A percentile compares a stretch with the other conserved stretches of the same genome.
Evolutionary conservation across 2,113 vertebrate genomes (phyloP).

Genomic region (Eudyptes chrysolophus): DNA sequence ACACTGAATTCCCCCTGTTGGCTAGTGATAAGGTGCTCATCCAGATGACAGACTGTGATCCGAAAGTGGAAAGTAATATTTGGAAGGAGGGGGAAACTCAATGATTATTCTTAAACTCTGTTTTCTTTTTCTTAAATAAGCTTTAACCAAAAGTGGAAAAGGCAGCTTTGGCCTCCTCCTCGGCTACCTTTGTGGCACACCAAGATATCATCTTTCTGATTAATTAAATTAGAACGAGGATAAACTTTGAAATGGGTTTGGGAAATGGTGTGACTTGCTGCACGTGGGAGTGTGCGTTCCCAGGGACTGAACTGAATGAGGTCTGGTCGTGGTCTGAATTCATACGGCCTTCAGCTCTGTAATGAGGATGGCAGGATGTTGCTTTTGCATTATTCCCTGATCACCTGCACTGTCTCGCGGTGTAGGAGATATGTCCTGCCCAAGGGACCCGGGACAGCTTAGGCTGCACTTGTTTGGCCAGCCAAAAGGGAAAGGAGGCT

Average conservation of each 20-base stretch:
- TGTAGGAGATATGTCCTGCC: not conserved
- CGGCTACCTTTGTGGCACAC: not conserved
- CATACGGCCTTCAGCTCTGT: not conserved
- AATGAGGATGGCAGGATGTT: not conserved
- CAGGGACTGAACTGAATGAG: not conserved
- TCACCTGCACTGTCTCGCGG: not conserved
- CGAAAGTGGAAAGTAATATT: constrained; percentile 69
- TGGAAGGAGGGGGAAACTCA: not conserved
- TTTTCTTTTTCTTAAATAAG: constrained; percentile 20
- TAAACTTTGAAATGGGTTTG: not conserved
- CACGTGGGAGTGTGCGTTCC: not conserved
- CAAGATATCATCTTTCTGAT: not conserved
- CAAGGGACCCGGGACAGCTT: not conserved
- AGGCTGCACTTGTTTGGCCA: not conserved
- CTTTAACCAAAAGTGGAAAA: not conserved
- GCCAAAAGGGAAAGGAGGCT: not conserved
- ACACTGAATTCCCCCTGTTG: constrained; percentile 71
- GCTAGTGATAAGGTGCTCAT: constrained; percentile 79
- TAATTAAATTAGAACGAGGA: constrained; percentile 49
- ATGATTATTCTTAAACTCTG: constrained; percentile 34
- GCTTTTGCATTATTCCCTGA: not conserved
- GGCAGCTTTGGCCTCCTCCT: not conserved
- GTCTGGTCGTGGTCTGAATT: not conserved
- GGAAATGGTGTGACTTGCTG: not conserved
- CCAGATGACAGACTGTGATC: constrained; percentile 73